Conservation (phyloP, 64 coral and sea anemone species). For the Acropora tenuis region DNA sequence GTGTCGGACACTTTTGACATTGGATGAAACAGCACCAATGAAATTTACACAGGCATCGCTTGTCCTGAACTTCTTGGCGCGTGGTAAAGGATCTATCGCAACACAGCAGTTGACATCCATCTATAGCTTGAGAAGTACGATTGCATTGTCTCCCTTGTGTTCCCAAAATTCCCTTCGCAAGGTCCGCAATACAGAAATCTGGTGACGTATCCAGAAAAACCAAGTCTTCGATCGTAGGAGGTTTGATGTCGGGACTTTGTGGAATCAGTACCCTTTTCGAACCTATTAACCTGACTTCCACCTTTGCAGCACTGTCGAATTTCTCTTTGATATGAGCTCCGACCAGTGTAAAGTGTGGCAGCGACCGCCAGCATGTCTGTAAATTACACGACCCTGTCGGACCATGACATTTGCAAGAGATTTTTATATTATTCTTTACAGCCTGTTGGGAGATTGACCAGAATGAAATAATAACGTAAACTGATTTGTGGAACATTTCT, state of each 20-base stretch:
- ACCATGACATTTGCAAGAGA: conserved; percentile 91
- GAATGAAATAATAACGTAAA: too few species aligned
- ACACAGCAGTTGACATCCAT: conserved; percentile 88
- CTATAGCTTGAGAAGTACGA: conserved; percentile 77
- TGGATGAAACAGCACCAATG: conserved; percentile 85
- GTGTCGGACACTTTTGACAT: conserved; percentile 63
- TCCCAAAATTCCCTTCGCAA: conserved; percentile 60
- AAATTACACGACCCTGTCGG: conserved; percentile 88
- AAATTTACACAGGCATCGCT: conserved; percentile 83
- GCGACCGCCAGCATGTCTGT: conserved; percentile 92
- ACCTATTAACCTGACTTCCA: conserved; percentile 54
- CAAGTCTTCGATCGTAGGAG: conserved; percentile 68
- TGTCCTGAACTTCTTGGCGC: not conserved
- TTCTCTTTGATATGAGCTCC: conserved; percentile 88
- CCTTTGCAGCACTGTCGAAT: conserved; percentile 93
- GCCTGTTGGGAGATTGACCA: conserved; percentile 39
- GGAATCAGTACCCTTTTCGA: conserved; percentile 64
- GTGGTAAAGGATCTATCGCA: conserved; percentile 72
- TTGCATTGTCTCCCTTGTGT: conserved; percentile 81
- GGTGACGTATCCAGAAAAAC: conserved; percentile 83
- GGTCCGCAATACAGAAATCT: conserved; percentile 72
- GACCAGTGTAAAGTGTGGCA: conserved; percentile 74
- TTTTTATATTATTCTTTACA: conserved; percentile 52
- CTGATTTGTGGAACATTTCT: too few species aligned
- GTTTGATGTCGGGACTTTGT: conserved; percentile 66